These are phyloP conservation scores for Aptenodytes patagonicus DNA, from an alignment of 2,113 vertebrate genomes.

Conservation along the genomic window DNA sequence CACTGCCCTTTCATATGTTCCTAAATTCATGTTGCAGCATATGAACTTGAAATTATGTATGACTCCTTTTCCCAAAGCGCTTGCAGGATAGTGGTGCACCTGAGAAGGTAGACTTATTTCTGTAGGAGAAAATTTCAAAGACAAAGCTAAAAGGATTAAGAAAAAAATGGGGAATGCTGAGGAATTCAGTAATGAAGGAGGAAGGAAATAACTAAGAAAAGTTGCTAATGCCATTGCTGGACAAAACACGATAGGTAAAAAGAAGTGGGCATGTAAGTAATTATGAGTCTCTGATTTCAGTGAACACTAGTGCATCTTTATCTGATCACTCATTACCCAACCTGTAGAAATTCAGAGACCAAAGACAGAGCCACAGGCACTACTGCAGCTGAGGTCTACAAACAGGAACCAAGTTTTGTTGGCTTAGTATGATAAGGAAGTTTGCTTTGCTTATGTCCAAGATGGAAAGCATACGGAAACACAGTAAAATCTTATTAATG, in stretches of 20 bases:
- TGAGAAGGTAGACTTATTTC: neutral
- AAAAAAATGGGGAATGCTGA: neutral
- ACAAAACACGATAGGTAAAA: neutral
- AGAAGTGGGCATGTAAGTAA: neutral
- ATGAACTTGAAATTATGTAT: neutral
- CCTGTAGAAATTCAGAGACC: neutral
- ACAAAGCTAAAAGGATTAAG: neutral
- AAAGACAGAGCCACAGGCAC: neutral
- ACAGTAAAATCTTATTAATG: neutral
- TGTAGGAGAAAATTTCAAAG: neutral
- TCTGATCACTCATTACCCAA: neutral
- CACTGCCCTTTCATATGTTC: neutral
- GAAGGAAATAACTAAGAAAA: neutral
- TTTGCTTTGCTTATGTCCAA: neutral
- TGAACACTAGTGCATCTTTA: neutral
- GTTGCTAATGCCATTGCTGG: neutral
- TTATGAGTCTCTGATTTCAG: neutral
- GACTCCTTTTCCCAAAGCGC: neutral
- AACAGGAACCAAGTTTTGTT: neutral
- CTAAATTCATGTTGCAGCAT: neutral
- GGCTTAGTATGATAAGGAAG: neutral
- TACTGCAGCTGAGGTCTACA: neutral
- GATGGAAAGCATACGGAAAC: neutral
- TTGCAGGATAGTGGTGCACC: neutral
- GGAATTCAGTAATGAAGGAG: neutral